Conservation (phyloP, 2,113 vertebrate genomes). For the Taurulus bubalis region DNA sequence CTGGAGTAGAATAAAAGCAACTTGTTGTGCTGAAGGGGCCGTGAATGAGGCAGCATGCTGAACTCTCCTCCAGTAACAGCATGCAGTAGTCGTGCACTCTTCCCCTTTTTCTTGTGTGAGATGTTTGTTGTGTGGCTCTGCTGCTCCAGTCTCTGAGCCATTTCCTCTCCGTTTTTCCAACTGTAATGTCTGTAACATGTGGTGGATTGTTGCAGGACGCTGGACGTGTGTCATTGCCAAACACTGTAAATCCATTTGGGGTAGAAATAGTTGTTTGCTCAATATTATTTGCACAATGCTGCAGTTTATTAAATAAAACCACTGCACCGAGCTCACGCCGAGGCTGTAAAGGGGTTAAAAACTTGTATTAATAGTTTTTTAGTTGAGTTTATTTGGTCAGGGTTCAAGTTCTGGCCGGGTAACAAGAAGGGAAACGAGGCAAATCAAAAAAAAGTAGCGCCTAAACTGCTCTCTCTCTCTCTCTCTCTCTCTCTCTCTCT, state of each 20-base stretch:
- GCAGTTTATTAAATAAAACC: background rate
- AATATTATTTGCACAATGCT: constrained; percentile 36
- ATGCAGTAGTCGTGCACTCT: constrained; percentile 23
- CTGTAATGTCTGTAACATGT: constrained; percentile 74
- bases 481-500: too few species aligned
- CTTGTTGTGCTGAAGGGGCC: constrained; percentile 50
- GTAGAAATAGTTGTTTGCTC: constrained; percentile 26
- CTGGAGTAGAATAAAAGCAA: constrained; percentile 74
- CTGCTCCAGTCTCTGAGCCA: constrained; percentile 43
- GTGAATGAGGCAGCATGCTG: constrained; percentile 47
- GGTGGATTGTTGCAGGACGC: constrained; percentile 64
- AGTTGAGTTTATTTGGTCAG: background rate
- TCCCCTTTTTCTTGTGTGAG: constrained; percentile 5
- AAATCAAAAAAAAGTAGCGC: background rate
- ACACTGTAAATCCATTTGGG: constrained; percentile 52
- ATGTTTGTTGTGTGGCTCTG: constrained; percentile 43
- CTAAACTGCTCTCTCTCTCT: background rate
- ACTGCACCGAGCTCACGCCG: background rate
- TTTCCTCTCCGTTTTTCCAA: constrained; percentile 62
- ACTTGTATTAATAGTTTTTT: background rate
- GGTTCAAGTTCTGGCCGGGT: background rate
- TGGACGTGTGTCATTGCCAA: constrained; percentile 56
- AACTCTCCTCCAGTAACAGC: constrained; percentile 49
- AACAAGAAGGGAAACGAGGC: background rate
- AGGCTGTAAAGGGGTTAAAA: background rate